Base-by-base conservation (phyloP, 92 coral and sea anemone genomes). In the Nematostella vectensis region DNA sequence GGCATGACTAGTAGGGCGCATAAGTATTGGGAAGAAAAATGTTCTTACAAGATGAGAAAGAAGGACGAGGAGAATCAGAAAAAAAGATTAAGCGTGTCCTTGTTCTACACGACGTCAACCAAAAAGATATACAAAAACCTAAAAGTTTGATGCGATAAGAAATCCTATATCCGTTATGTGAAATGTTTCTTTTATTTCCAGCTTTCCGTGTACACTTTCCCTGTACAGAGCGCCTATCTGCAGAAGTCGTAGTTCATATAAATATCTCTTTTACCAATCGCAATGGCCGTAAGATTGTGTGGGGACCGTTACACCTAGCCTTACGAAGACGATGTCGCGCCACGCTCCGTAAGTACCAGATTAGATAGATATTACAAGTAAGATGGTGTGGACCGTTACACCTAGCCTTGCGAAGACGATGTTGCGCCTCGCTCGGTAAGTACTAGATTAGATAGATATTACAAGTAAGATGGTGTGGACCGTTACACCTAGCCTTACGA, bases 141-240 rank as follows among this genome's bases (percentile, higher is more conserved):
- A n/a, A n/a, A n/a, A n/a, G n/a, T n/a, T n/a, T n/a, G n/a, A n/a
- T n/a, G n/a, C n/a, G n/a, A n/a, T n/a, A n/a, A n/a, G n/a, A n/a
- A n/a, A n/a, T n/a, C n/a, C n/a, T n/a, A n/a, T n/a, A n/a, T n/a
- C n/a, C n/a, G n/a, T n/a, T n/a, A n/a, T n/a, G n/a, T n/a, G n/a
- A n/a, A 33, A 6, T 33, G 15, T 33, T 33, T 15, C 15, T 15
- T 15, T 33, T 15, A 6, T 33, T 47, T 31, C 11, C 59, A 93
- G 99, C 57, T 21, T 93, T 93, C 54, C 80, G 83, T 10, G 72
- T 93, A 11, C 72, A 65, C 25, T 93, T 93, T 31, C 99, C 99
- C 0, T 93, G 99, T 54, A 74, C 82, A 11, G 82, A 88, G 3
- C 73, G 66, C 38, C 59, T 59, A 27, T 40, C 96, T 0, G 99